A percentile compares a stretch with the other conserved stretches of the same genome.
Conservation (phyloP, 2,113 vertebrate species). For the Trichomycterus rosablanca region DNA sequence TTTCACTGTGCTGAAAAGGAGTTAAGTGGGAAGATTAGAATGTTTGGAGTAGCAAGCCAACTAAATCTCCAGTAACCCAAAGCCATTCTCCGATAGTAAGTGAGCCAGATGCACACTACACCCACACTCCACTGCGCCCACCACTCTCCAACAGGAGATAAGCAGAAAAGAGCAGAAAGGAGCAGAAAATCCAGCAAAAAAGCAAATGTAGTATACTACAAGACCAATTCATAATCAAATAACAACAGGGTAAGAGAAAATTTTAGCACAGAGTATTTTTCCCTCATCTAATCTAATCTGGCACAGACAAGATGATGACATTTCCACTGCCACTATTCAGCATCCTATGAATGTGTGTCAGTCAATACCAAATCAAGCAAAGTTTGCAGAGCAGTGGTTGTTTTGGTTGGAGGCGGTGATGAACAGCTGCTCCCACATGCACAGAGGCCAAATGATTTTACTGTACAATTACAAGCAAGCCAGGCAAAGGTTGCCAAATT, state of each 20-base stretch:
- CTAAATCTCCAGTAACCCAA: constrained; percentile 17
- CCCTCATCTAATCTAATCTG: not conserved
- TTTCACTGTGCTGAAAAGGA: constrained; percentile 15
- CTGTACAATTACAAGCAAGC: not conserved
- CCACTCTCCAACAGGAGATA: not conserved
- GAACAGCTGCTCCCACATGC: not conserved
- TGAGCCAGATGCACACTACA: constrained; percentile 26
- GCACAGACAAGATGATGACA: not conserved
- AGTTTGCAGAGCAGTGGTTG: not conserved
- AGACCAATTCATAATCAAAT: too few species aligned
- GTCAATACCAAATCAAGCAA: not conserved
- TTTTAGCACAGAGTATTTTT: not conserved
- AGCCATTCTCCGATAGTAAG: constrained; percentile 11
- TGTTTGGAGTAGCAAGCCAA: constrained; percentile 27
- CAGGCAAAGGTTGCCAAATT: not conserved
- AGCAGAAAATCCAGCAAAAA: too few species aligned
- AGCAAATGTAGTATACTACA: too few species aligned
- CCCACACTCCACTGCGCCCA: constrained; percentile 29
- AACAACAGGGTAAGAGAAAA: not conserved
- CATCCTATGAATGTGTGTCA: not conserved
- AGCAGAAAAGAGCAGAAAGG: not conserved
- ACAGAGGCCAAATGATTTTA: constrained; percentile 4
- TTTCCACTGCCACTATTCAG: not conserved
- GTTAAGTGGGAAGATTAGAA: constrained; percentile 31
- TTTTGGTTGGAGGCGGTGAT: not conserved